Conservation (phyloP, 2,113 vertebrate genomes). For the Anoplopoma fimbria region DNA sequence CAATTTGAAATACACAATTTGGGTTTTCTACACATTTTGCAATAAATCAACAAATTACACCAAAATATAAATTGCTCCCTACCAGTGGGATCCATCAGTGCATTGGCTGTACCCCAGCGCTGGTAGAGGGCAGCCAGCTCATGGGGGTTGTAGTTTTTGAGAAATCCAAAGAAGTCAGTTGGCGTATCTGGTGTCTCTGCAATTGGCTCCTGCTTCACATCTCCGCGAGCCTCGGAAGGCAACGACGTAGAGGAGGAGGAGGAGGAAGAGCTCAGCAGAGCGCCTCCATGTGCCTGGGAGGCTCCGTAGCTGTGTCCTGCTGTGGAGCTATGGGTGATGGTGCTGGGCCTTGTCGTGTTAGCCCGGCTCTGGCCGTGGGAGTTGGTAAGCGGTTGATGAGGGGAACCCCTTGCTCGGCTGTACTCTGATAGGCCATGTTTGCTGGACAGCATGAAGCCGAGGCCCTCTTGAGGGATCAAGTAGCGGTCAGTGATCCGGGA, state of each 20-base stretch:
- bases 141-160: constrained; percentile 93
- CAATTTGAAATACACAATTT: not conserved
- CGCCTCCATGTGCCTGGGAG: constrained; percentile 62
- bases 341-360: constrained; percentile 56
- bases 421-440: constrained; percentile 86
- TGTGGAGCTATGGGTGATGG: constrained; percentile 72
- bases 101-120: constrained; percentile 88
- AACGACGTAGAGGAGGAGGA: constrained; percentile 38
- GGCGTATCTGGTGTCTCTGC: constrained; percentile 84
- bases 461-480: constrained; percentile 71
- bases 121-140: constrained; percentile 91
- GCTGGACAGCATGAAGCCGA: constrained; percentile 82
- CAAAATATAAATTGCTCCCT: constrained; percentile 55
- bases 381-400: constrained; percentile 73
- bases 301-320: constrained; percentile 71
- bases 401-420: constrained; percentile 80
- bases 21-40: not conserved
- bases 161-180: constrained; percentile 88
- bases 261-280: constrained; percentile 53
- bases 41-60: not conserved
- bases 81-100: constrained; percentile 90
- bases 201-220: constrained; percentile 83
- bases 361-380: constrained; percentile 66
- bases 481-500: constrained; percentile 83
- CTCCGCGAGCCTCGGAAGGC: constrained; percentile 56